These are phyloP conservation scores for Trichopria drosophilae DNA, from an alignment of 2,888 invertebrate species.

Conservation along the genomic window DNA sequence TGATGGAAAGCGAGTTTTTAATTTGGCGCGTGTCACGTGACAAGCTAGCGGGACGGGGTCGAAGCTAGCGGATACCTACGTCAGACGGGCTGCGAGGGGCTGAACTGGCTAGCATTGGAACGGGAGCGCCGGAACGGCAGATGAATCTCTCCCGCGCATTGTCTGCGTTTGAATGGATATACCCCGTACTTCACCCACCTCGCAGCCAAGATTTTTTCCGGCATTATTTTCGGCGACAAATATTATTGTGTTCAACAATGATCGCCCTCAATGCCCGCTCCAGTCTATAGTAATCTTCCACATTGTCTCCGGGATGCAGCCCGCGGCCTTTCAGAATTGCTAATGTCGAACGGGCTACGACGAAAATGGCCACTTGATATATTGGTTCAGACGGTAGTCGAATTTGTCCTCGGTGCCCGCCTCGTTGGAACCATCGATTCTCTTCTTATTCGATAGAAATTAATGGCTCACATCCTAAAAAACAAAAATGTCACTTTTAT, in stretches of 20 bases:
- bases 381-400: too few species aligned
- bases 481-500: too few species aligned
- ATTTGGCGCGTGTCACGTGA: slow-evolving; percentile 54
- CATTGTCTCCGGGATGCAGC: slow-evolving; percentile 52
- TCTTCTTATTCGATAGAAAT: too few species aligned
- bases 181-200: slow-evolving; percentile 40
- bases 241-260: slow-evolving; percentile 58
- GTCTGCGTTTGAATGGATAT: slow-evolving; percentile 55
- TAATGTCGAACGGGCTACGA: too few species aligned
- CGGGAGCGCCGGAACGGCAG: slow-evolving; percentile 47
- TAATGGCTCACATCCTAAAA: too few species aligned
- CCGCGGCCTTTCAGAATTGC: too few species aligned
- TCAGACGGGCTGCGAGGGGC: slow-evolving; percentile 28
- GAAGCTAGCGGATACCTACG: slow-evolving; percentile 17
- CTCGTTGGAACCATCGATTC: too few species aligned
- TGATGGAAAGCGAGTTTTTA: slow-evolving; percentile 55
- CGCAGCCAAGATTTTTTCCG: slow-evolving; percentile 41
- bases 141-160: slow-evolving; percentile 54
- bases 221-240: slow-evolving; percentile 57
- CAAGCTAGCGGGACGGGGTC: too few species aligned
- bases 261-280: slow-evolving; percentile 50
- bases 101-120: slow-evolving; percentile 42
- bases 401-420: too few species aligned
- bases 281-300: slow-evolving; percentile 51
- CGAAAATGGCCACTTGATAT: slow-evolving; percentile 48